Base-by-base conservation (phyloP, 1,140 invertebrate species). In the Samia ricini region DNA sequence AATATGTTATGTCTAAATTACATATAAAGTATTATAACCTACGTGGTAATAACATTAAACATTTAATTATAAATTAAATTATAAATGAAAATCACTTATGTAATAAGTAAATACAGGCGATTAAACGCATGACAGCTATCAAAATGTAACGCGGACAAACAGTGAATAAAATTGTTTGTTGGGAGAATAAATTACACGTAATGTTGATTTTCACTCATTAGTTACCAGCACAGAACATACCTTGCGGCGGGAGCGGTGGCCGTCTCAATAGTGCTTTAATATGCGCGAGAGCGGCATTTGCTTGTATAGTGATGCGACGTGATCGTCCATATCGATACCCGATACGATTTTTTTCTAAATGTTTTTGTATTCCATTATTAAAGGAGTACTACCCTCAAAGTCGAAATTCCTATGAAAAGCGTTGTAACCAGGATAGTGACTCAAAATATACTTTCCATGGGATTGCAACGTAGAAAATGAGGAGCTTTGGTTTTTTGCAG, bases 121-220 rank as follows among this genome's bases (percentile, higher is more conserved):
- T 42, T 42, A 42, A 15, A 42, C 33, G 10, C 33, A 3, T 42
- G 12, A 12, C 4, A 15, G 33, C 33, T 42, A 42, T 42, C 12
- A 42, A 42, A 42, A 42, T 42, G 7, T 42, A 15, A 15, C 12
- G 33, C 33, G 12, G 15, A 15, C 15, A 42, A 42, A 42, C n/a
- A 1, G 33, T 12, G 33, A 42, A 15, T 15, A 42, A 15, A 42
- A 42, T 42, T n/a, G n/a, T 42, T 42, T 42, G 33, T 42, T 24
- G 22, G 12, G 20, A 24, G 52, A 55, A 55, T 55, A 55, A 55
- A 55, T 55, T 55, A 55, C 4, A 24, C 52, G 52, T 55, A 24
- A 55, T 55, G 52, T 55, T 24, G 21, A 55, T 22, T 55, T 55
- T 55, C 52, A 55, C 52, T 55, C 22, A 24, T 21, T 23, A 24